Conservation (phyloP, 2,113 vertebrate genomes). For the Conger conger region DNA sequence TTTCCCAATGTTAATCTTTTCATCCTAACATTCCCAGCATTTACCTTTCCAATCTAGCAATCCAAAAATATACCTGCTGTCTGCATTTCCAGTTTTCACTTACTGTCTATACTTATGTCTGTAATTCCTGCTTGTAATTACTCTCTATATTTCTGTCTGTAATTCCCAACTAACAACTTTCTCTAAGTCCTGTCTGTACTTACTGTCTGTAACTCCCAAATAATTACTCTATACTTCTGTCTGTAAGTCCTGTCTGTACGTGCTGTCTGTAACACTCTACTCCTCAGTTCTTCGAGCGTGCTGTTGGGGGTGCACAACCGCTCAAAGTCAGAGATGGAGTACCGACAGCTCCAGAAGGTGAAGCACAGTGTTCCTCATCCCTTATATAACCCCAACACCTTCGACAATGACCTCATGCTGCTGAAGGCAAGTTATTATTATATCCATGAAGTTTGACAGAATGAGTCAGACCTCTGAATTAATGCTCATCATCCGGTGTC, state of each 20-base stretch:
- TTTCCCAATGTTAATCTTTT: too few relatives aligned
- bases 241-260: too few relatives aligned
- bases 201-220: neutral
- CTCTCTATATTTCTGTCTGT: neutral
- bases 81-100: too few relatives aligned
- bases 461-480: neutral
- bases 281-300: constrained; percentile 42
- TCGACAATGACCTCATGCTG: constrained; percentile 60
- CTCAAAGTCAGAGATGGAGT: constrained; percentile 23
- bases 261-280: too few relatives aligned
- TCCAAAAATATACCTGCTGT: neutral
- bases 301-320: constrained; percentile 58
- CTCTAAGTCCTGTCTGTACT: neutral
- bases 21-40: too few relatives aligned
- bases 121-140: too few relatives aligned
- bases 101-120: neutral
- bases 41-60: too few relatives aligned
- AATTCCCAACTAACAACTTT: too few relatives aligned
- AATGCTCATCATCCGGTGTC: too few relatives aligned
- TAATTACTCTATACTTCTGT: too few relatives aligned
- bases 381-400: constrained; percentile 10
- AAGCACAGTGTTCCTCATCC: constrained; percentile 34
- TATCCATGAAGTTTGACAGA: neutral
- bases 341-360: constrained; percentile 39
- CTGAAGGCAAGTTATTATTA: constrained; percentile 54